Base-by-base conservation (phyloP, 2,888 invertebrate genomes). In the Ditula angustiorana region DNA sequence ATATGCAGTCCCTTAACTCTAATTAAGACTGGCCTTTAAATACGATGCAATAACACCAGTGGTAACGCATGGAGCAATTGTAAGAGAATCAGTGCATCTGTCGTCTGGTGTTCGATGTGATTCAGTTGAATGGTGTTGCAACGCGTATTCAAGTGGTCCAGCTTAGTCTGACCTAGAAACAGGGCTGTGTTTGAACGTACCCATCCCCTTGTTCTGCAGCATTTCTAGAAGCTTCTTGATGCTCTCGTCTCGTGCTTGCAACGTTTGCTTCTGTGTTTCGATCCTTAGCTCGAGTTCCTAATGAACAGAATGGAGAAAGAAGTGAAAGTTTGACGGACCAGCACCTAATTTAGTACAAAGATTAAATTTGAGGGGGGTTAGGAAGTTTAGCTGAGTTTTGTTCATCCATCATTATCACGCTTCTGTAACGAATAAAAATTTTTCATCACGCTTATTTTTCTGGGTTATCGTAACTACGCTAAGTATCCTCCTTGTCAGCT, bases 171-270 rank as follows among this genome's bases (percentile, higher is more conserved):
- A 2, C 4, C 23, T 11, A n/a, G n/a, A n/a, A n/a, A 46, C 24
- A 47, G 49, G 57, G 46, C 26, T 44, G 47, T 47, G 56, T 56
- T 46, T 23, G 68, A 74, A 91, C 97, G 95, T 94, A 98, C 98
- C 98, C 95, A 98, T 97, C 88, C 98, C 98, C 94, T 98, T 98
- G 87, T 97, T 98, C 90, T 99, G 99, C 67, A 99, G 95, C 98
- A 99, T 99, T 94, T 99, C 99, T 82, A 99, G 94, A 79, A 99
- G 95, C 92, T 99, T 99, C 94, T 99, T 99, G 87, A 99, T 99
- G 90, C 98, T 99, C 84, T 99, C 99, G 92, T 99, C 99, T 78
- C 99, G 95, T 52, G 99, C 98, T 83, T 97, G 96, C 74, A 99
- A 94, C 49, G 99, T 99, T 93, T 99, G 99, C 90, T 99, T 99